A percentile compares a stretch with the other conserved stretches of the same genome.
Conservation (phyloP, 1,140 invertebrate genomes). For the Pteromalus puparum region DNA sequence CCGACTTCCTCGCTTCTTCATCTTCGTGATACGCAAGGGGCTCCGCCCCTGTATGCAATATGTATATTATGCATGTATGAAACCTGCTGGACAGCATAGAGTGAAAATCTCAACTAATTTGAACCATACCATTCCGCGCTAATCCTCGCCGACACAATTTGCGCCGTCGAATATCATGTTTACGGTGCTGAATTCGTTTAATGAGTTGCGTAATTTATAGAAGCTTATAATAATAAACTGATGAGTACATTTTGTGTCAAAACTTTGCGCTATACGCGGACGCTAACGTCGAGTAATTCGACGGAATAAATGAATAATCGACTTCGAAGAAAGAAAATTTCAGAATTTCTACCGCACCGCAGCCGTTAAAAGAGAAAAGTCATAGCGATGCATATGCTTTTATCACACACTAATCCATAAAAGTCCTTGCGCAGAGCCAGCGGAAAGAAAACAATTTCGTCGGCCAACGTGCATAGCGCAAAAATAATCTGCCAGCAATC, state of each 20-base stretch:
- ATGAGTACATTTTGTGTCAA: no score
- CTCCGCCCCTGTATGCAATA: constrained; percentile 47
- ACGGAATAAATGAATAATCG: no score
- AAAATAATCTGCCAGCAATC: not conserved
- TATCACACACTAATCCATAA: not conserved
- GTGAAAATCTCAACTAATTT: constrained; percentile 40
- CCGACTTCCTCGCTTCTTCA: constrained; percentile 55
- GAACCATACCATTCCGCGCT: constrained; percentile 21
- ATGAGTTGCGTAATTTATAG: no score
- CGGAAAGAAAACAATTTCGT: not conserved
- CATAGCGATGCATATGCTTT: not conserved
- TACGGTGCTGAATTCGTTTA: no score
- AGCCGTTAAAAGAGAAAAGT: no score
- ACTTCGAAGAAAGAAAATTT: no score
- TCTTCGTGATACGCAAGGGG: constrained; percentile 47
- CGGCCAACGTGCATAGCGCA: not conserved
- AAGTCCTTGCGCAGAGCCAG: not conserved
- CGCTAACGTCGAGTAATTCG: no score
- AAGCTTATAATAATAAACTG: no score
- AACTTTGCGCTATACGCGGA: no score
- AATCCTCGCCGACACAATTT: constrained; percentile 21
- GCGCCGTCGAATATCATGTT: no score
- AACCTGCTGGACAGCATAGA: constrained; percentile 47
- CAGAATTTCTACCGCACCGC: no score
- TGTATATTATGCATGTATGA: constrained; percentile 54